Evolutionary conservation across 1,140 invertebrate species (phyloP).

Genomic region (Halesus radiatus): DNA sequence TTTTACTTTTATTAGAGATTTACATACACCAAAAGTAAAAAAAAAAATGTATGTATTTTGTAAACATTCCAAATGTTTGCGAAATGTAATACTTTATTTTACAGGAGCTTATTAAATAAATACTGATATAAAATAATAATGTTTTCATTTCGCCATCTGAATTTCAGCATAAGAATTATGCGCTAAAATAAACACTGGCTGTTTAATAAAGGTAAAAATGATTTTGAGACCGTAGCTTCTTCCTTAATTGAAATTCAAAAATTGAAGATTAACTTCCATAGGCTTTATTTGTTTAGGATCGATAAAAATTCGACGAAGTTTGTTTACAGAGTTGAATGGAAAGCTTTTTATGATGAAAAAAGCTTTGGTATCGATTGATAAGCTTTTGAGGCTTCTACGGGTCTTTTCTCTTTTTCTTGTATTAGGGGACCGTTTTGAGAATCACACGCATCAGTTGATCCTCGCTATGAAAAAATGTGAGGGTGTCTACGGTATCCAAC

Average conservation of each 20-base stretch:
- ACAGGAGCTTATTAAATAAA: no score
- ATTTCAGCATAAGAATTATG: not conserved
- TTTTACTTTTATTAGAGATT: no score
- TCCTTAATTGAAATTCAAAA: conserved; percentile 14
- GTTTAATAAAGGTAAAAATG: conserved; percentile 13
- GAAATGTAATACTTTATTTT: no score
- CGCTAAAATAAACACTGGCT: conserved; percentile 12
- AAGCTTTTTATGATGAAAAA: no score
- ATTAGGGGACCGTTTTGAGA: conserved; percentile 28
- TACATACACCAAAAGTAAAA: no score
- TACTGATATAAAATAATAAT: no score
- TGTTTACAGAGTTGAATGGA: not conserved
- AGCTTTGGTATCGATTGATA: conserved; percentile 17
- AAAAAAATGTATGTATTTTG: no score
- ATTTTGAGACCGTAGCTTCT: not conserved
- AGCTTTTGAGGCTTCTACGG: not conserved
- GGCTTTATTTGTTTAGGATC: conserved; percentile 27
- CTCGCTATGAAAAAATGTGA: not conserved
- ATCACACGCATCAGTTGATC: conserved; percentile 42
- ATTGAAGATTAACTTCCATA: conserved; percentile 20
- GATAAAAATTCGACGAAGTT: conserved; percentile 29
- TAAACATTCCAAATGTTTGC: no score
- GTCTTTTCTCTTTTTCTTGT: not conserved
- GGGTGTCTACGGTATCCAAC: not conserved
- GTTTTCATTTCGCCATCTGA: no score